A percentile compares a stretch with the other conserved stretches of the same genome.
phyloP scores from a whole-genome alignment of 2,888 invertebrate species.

The Rhaphigaster nebulosa region DNA sequence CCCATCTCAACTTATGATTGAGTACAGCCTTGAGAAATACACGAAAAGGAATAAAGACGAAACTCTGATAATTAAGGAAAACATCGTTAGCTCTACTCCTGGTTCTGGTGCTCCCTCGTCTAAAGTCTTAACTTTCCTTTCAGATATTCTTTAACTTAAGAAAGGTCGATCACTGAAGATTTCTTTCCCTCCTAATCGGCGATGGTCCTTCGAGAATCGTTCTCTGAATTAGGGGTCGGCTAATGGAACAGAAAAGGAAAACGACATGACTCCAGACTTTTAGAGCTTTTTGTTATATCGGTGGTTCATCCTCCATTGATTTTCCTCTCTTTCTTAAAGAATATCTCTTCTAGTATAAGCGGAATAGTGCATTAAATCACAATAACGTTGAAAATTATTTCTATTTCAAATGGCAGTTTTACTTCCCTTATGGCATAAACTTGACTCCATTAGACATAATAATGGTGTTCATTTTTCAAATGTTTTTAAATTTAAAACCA shows the following conservation, averaged over 20 bases:
- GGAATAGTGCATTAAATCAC: neutral
- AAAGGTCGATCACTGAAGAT: constrained; percentile 17
- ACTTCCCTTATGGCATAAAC: too few relatives aligned
- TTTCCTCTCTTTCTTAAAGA: neutral
- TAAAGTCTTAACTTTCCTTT: constrained; percentile 24
- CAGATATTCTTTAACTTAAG: constrained; percentile 18
- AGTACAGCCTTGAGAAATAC: neutral
- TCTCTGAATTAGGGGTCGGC: neutral
- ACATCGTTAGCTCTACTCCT: neutral
- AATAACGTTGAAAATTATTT: neutral
- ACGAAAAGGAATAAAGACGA: neutral
- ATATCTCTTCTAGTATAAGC: neutral
- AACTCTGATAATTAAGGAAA: constrained; percentile 38
- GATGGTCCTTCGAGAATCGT: neutral
- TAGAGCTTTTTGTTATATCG: constrained; percentile 16
- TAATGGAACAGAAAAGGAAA: constrained; percentile 38
- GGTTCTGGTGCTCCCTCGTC: neutral
- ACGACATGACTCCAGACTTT: constrained; percentile 8
- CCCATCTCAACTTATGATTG: constrained; percentile 17
- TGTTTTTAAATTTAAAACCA: too few relatives aligned
- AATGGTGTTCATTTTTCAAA: too few relatives aligned
- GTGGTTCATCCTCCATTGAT: neutral
- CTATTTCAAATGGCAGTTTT: neutral
- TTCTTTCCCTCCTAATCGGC: constrained; percentile 33
- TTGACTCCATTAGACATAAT: too few relatives aligned